Evolutionary conservation across 2,888 invertebrate genomes (phyloP).

Genomic region (Hyles lineata): DNA sequence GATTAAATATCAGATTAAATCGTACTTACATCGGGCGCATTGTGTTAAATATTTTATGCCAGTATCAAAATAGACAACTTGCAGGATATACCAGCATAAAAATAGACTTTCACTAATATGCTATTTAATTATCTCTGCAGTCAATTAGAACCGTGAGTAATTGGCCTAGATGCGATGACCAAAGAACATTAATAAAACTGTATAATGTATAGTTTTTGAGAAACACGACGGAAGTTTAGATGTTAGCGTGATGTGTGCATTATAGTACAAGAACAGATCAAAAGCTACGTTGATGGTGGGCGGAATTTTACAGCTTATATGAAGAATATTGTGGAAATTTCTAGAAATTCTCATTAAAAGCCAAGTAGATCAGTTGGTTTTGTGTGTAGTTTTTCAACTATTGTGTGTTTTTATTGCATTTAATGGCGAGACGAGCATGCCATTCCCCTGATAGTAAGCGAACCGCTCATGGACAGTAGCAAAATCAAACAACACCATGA

Average conservation of each 20-base stretch:
- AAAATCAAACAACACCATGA: too few relatives aligned
- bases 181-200: conserved; percentile 18
- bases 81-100: too few relatives aligned
- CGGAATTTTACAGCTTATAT: neutral
- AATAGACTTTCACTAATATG: too few relatives aligned
- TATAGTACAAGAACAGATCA: conserved; percentile 3
- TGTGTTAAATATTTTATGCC: too few relatives aligned
- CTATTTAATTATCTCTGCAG: neutral
- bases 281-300: neutral
- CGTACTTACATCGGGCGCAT: too few relatives aligned
- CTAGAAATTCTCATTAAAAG: neutral
- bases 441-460: too few relatives aligned
- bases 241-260: neutral
- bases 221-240: conserved; percentile 25
- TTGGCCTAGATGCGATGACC: neutral
- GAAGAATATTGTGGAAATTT: conserved; percentile 14
- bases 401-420: neutral
- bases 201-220: conserved; percentile 7
- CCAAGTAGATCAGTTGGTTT: neutral
- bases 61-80: too few relatives aligned
- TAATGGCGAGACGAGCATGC: too few relatives aligned
- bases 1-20: too few relatives aligned
- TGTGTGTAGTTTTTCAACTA: neutral
- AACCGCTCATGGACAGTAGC: too few relatives aligned
- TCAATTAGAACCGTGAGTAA: neutral